Evolutionary conservation across 1,140 invertebrate genomes (phyloP).

Genomic region (Leptinotarsa texana): DNA sequence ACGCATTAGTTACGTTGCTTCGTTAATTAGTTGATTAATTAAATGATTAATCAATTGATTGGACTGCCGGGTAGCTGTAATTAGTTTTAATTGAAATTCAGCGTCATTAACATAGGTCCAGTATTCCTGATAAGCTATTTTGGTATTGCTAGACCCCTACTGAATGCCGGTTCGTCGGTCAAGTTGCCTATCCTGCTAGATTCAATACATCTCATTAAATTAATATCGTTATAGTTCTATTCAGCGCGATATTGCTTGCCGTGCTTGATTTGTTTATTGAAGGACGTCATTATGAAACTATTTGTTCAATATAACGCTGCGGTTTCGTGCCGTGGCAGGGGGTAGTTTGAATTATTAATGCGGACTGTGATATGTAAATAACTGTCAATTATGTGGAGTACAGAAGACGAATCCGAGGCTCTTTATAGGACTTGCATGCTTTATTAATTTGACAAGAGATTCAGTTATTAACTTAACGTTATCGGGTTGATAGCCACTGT

Average conservation of each 20-base stretch:
- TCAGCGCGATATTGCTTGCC: conserved; percentile 1
- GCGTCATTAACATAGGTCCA: conserved; percentile 49
- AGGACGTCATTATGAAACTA: conserved; percentile 8
- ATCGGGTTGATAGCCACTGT: no score
- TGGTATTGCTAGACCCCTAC: conserved; percentile 35
- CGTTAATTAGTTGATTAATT: conserved; percentile 54
- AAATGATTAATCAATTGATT: conserved; percentile 55
- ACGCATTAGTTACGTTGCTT: conserved; percentile 51
- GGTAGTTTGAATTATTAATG: neutral
- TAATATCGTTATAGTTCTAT: conserved; percentile 30
- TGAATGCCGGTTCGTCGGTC: conserved; percentile 25
- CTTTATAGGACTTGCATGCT: neutral
- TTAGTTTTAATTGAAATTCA: conserved; percentile 55
- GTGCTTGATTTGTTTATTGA: conserved; percentile 6
- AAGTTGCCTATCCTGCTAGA: conserved; percentile 31
- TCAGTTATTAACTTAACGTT: no score
- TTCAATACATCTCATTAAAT: conserved; percentile 38
- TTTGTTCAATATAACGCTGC: conserved; percentile 4
- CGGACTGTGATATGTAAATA: neutral
- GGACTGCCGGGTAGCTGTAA: conserved; percentile 51
- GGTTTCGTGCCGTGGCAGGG: neutral
- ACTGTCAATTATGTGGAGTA: neutral
- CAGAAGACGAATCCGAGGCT: neutral
- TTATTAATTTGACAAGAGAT: no score
- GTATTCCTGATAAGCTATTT: conserved; percentile 44